Evolutionary conservation across 2,113 vertebrate genomes (phyloP).

Genomic region (Arenaria interpres): DNA sequence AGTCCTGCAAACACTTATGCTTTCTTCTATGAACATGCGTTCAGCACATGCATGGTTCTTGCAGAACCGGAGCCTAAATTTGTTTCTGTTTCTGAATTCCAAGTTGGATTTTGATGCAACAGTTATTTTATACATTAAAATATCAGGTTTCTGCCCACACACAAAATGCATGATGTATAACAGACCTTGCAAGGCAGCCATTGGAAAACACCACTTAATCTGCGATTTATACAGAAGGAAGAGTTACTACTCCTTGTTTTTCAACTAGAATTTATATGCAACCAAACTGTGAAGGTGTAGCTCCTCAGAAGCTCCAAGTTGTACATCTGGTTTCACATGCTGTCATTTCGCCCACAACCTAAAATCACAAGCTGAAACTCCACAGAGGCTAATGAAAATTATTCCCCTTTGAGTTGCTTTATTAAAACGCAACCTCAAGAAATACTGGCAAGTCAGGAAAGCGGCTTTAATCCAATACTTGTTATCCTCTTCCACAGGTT

Average conservation of each 20-base stretch:
- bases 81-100: slow-evolving; percentile 23
- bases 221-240: slow-evolving; percentile 2
- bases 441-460: slow-evolving; percentile 45
- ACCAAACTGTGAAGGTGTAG: not conserved
- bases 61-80: not conserved
- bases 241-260: slow-evolving; percentile 14
- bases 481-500: slow-evolving; percentile 60
- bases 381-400: slow-evolving; percentile 32
- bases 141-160: slow-evolving; percentile 41
- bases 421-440: slow-evolving; percentile 34
- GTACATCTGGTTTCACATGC: slow-evolving; percentile 6
- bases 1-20: not conserved
- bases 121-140: slow-evolving; percentile 35
- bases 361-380: slow-evolving; percentile 35
- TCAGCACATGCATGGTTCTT: not conserved
- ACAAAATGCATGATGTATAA: not conserved
- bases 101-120: slow-evolving; percentile 13
- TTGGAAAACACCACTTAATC: slow-evolving; percentile 1
- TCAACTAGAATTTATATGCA: not conserved
- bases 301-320: not conserved
- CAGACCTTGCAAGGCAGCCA: slow-evolving; percentile 32
- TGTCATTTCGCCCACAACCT: slow-evolving; percentile 12
- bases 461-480: slow-evolving; percentile 57
- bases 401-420: slow-evolving; percentile 33
- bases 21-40: not conserved